Evolutionary conservation across 92 coral and sea anemone species (phyloP), one percentile per base, ranked within the genome.

Genomic region (Diadumene lineata): DNA sequence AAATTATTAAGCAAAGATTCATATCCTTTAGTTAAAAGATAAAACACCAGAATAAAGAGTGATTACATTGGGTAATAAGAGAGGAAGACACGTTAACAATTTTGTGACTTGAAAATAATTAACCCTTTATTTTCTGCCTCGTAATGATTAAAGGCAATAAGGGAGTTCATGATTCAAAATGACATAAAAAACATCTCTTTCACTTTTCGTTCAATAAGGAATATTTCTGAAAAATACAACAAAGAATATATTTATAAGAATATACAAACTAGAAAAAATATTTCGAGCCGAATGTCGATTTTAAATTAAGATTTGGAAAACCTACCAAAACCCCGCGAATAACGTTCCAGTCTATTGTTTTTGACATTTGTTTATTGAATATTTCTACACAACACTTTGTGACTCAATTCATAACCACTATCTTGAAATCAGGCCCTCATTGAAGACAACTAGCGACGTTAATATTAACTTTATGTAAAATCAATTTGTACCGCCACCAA

Each of bases 51-150:
- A 62, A 62, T 62, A 62, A 0, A 30, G 68, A 4, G 27, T 62
- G 64, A 62, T 62, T 62, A 62, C 29, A 62, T 21, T 28, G 7
- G 1, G 68, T 62, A 62, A 62, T 62, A 62, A 28, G 22, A 62
- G 31, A 62, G 68, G 68, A 62, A 62, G 68, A 43, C 68, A 62
- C 68, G 68, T 43, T 62, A 62, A 62, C 68, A 62, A 28, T 62
- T 62, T 31, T 62, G 21, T 62, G 68, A 62, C 68, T 62, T 11
- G 0, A 3, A 13, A 27, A 62, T 62, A 62, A 62, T 62, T 62
- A 43, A 62, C 6, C 38, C 31, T 62, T 62, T 62, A 62, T 62
- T 62, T 62, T 62, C 68, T 62, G 29, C 43, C 31, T 27, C 31
- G n/a, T 28, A 28, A 62, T 62, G 38, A 62, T 62, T 62, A 62